These are phyloP conservation scores for Nemurella pictetii DNA, from an alignment of 2,888 invertebrate species.

Conservation along the genomic window DNA sequence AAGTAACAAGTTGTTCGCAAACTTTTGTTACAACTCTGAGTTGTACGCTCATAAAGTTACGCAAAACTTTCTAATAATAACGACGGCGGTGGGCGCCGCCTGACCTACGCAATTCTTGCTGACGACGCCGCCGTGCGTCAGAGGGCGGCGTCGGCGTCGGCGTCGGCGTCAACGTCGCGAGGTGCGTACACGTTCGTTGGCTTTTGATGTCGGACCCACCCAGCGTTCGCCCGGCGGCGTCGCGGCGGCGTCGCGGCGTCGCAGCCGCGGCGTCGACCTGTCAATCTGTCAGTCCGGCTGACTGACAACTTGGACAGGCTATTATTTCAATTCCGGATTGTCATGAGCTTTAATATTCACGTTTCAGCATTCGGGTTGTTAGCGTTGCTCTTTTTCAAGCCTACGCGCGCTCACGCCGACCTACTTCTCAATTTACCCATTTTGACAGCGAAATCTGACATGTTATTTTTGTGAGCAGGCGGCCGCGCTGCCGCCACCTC, in stretches of 20 bases:
- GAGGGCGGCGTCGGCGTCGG: background rate
- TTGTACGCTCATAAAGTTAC: background rate
- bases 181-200: background rate
- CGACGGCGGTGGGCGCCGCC: background rate
- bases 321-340: background rate
- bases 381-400: background rate
- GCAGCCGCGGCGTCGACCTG: background rate
- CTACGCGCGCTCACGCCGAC: background rate
- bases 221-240: background rate
- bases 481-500: no score
- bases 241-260: background rate
- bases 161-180: background rate
- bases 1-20: background rate
- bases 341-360: background rate
- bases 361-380: background rate
- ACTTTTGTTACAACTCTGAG: background rate
- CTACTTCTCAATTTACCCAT: background rate
- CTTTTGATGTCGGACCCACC: background rate
- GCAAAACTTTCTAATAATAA: background rate
- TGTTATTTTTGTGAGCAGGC: constrained; percentile 10
- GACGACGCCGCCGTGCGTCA: background rate
- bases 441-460: constrained; percentile 7
- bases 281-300: background rate
- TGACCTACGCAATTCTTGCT: background rate
- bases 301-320: background rate